A percentile compares a stretch with the other conserved stretches of the same genome.
Conservation (phyloP, 2,888 invertebrate genomes). For the Pristionchus arcanus region DNA sequence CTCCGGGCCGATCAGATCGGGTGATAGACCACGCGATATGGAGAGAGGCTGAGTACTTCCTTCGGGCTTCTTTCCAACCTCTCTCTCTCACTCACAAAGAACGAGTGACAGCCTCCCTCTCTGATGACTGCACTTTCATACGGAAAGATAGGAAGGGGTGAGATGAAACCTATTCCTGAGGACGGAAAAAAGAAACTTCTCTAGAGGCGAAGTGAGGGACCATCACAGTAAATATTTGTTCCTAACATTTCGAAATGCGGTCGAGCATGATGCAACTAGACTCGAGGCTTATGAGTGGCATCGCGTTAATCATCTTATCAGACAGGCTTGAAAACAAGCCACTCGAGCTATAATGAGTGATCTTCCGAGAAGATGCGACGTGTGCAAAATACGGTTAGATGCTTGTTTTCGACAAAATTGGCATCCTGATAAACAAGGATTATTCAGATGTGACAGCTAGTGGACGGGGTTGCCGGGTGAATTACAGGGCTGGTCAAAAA, state of each 20-base stretch:
- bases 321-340: not conserved
- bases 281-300: not conserved
- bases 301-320: not conserved
- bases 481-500: not conserved
- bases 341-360: not conserved
- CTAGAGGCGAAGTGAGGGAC: not conserved
- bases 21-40: not conserved
- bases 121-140: constrained; percentile 35
- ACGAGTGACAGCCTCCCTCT: constrained; percentile 48
- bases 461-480: not conserved
- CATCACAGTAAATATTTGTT: not conserved
- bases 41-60: not conserved
- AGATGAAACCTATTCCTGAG: not conserved
- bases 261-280: too few relatives aligned
- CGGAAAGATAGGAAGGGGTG: not conserved
- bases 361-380: not conserved
- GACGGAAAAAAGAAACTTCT: not conserved
- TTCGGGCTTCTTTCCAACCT: not conserved
- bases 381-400: not conserved
- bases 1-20: not conserved
- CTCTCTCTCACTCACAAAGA: constrained; percentile 2
- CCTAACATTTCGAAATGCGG: not conserved
- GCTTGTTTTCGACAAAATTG: not conserved
- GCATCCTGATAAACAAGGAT: not conserved
- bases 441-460: constrained; percentile 6